A percentile compares a stretch with the other conserved stretches of the same genome.
These are phyloP conservation scores for Gambelia wislizenii DNA, from an alignment of 2,797 vertebrate genomes.

Conservation along the genomic window DNA sequence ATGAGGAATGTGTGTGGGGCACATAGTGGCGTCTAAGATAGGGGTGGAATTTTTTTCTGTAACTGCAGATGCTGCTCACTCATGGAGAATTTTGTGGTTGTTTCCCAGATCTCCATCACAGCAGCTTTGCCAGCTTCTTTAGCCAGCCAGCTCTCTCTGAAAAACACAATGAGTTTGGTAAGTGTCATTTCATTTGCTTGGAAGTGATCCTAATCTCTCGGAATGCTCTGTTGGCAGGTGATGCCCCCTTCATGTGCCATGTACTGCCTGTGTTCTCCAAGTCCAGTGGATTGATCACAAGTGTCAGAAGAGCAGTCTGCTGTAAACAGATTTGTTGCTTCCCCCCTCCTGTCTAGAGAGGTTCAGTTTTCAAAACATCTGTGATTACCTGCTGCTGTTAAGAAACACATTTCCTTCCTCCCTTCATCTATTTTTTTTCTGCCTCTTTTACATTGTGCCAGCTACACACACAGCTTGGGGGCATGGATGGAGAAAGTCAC, in stretches of 20 bases:
- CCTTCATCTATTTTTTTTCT: accelerated
- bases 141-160: not conserved
- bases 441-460: not conserved
- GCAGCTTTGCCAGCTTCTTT: not conserved
- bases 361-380: constrained; percentile 67
- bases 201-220: constrained; percentile 30
- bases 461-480: not conserved
- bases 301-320: constrained; percentile 57
- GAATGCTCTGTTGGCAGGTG: constrained; percentile 48
- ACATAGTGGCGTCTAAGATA: too few relatives aligned
- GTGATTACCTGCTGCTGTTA: constrained; percentile 53
- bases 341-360: constrained; percentile 40
- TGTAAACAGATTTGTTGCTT: constrained; percentile 53
- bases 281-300: constrained; percentile 63
- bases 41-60: not conserved
- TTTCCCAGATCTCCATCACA: not conserved
- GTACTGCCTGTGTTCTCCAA: constrained; percentile 50
- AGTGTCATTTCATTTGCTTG: not conserved
- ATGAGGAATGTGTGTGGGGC: too few relatives aligned
- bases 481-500: constrained; percentile 14
- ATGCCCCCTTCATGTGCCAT: constrained; percentile 63
- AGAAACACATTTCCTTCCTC: constrained; percentile 32
- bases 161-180: accelerated
- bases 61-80: not conserved
- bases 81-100: accelerated